phyloP scores from a whole-genome alignment of 2,113 vertebrate genomes.

The Ranitomeya imitator region DNA sequence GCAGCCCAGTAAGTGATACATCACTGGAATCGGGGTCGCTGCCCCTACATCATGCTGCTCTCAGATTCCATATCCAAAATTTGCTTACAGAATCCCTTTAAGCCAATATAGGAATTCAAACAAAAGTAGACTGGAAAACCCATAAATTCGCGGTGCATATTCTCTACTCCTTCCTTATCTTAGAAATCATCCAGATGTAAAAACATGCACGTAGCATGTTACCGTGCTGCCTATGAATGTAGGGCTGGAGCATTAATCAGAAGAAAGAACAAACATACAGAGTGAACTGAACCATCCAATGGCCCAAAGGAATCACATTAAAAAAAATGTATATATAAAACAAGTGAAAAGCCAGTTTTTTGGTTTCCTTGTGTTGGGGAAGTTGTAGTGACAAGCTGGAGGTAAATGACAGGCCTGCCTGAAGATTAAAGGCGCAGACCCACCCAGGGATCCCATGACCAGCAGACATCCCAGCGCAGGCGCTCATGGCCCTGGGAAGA shows the following conservation, averaged over 20 bases:
- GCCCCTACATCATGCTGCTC: no score
- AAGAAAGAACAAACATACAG: no score
- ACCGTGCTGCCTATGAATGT: not conserved
- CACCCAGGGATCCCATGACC: constrained; percentile 41
- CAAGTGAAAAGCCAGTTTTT: not conserved
- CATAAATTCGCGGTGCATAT: no score
- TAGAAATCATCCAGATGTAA: not conserved
- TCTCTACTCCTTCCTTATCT: not conserved
- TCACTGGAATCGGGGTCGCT: no score
- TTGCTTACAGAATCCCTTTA: no score
- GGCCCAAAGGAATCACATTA: no score
- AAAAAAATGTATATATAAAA: no score
- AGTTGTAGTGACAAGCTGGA: constrained; percentile 27
- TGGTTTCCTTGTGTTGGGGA: not conserved
- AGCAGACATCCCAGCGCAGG: not conserved
- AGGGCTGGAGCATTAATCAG: not conserved
- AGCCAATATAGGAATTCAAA: no score
- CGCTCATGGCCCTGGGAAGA: constrained; percentile 35
- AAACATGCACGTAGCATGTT: not conserved
- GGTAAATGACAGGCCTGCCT: constrained; percentile 31
- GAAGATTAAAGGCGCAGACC: constrained; percentile 38
- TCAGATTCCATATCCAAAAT: no score
- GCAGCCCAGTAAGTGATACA: no score
- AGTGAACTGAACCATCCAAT: no score
- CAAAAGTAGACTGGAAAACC: no score